These are phyloP conservation scores for Gryon sp. DNA, from an alignment of 1,140 invertebrate species.

Conservation along the genomic window DNA sequence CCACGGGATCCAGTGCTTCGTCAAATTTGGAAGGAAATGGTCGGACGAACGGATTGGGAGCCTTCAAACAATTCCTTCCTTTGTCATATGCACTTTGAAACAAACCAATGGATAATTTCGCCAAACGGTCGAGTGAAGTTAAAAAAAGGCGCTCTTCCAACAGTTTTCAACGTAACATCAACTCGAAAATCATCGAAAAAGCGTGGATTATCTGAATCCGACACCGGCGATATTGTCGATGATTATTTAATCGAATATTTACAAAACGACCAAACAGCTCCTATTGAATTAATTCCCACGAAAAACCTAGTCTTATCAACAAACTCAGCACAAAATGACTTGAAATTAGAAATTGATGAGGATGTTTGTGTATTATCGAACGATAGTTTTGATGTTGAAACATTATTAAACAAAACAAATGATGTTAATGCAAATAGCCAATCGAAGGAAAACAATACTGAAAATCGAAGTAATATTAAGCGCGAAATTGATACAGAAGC, in stretches of 20 bases:
- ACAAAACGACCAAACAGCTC: slow-evolving; percentile 47
- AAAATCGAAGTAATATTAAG: no score
- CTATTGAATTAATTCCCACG: no score
- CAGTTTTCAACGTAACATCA: slow-evolving; percentile 72
- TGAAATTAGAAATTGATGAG: no score
- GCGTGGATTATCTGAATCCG: slow-evolving; percentile 48
- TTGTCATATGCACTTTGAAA: slow-evolving; percentile 73
- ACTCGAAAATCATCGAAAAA: slow-evolving; percentile 74
- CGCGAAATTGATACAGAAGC: slow-evolving; percentile 62
- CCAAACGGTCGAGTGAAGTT: slow-evolving; percentile 70
- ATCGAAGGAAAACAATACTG: no score
- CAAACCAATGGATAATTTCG: slow-evolving; percentile 71
- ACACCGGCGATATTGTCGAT: slow-evolving; percentile 45
- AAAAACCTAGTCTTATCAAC: slow-evolving; percentile 11
- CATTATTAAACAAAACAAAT: slow-evolving; percentile 35
- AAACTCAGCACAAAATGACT: background rate
- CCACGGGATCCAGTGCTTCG: slow-evolving; percentile 72
- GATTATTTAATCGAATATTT: slow-evolving; percentile 65
- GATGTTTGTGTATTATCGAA: slow-evolving; percentile 61
- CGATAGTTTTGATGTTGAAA: slow-evolving; percentile 51
- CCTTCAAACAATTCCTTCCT: slow-evolving; percentile 76
- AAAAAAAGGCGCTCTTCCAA: slow-evolving; percentile 73
- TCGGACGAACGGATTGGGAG: slow-evolving; percentile 74
- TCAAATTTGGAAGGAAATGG: slow-evolving; percentile 74
- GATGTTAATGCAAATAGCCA: background rate